A percentile compares a stretch with the other conserved stretches of the same genome.
These are phyloP conservation scores for Actinemys pallida DNA, from an alignment of 2,113 vertebrate species.

Conservation along the genomic window DNA sequence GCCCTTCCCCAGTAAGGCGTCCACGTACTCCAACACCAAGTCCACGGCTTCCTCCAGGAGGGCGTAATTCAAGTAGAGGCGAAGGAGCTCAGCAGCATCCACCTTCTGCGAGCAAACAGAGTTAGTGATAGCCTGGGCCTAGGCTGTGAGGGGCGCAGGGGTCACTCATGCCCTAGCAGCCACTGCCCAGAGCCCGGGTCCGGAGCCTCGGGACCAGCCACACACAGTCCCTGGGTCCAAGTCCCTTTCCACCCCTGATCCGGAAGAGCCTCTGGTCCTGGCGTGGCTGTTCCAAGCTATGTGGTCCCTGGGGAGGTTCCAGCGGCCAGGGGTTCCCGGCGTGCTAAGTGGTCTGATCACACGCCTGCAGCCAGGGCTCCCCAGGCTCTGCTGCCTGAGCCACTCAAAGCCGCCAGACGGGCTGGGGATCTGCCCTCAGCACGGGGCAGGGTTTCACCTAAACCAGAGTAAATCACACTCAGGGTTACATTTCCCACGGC, in stretches of 20 bases:
- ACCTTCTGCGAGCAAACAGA: slow-evolving; percentile 78
- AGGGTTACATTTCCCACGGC: not conserved
- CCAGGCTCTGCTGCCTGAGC: not conserved
- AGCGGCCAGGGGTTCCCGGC: not conserved
- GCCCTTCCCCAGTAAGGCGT: slow-evolving; percentile 91
- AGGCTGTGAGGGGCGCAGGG: rapidly evolving
- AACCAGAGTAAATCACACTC: not conserved
- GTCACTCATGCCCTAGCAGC: rapidly evolving
- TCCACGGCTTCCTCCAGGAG: slow-evolving; percentile 90
- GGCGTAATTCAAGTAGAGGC: slow-evolving; percentile 93
- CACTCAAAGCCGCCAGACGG: not conserved
- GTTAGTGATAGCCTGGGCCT: not conserved
- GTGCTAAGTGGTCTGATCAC: not conserved
- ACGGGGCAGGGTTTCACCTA: not conserved
- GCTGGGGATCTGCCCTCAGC: not conserved
- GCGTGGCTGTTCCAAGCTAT: not conserved
- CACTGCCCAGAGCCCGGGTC: not conserved
- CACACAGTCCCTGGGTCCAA: not conserved
- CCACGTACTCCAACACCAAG: slow-evolving; percentile 91
- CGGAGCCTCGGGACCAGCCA: not conserved
- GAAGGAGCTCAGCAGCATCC: slow-evolving; percentile 89
- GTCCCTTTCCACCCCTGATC: not conserved
- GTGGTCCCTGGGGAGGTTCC: not conserved
- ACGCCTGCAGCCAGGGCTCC: not conserved
- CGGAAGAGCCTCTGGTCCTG: not conserved